Evolutionary conservation across 2,797 vertebrate species (phyloP), one percentile per base, ranked within the genome.

Genomic region (Danionella dracula): DNA sequence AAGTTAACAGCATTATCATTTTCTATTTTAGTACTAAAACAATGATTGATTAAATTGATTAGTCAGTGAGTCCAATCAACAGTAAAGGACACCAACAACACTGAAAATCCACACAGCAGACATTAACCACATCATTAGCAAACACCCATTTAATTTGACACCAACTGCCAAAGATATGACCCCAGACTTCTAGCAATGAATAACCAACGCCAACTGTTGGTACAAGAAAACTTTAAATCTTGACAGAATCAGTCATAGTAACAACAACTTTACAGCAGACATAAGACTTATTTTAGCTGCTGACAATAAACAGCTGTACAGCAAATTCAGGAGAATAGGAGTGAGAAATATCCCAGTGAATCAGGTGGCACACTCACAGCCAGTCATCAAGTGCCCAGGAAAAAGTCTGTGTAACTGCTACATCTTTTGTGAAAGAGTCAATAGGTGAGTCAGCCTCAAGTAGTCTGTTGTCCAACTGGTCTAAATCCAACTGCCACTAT

Each of bases 231-330:
- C n/a, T 10, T 53, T 66, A 57, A 5, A 66, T 32, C 48, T 35
- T 35, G 17, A 62, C 23, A 42, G 42, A 11, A 46, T 31, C 34
- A 41, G 58, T 35, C 65, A 35, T 19, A 56, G 37, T 51, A 54
- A 20, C 20, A 40, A 56, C n/a, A 4, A n/a, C 48, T 23, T 32
- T 40, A 20, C 66, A 59, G 64, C 49, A 29, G 56, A 8, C 29
- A 53, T 45, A 55, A 57, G 73, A 78, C 64, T 72, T 75, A 77
- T 72, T 74, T 78, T 78, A 75, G 76, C 17, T 38, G 29, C 45
- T 4, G 51, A 31, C 66, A 69, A 56, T 34, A 66, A 66, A 54
- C 48, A 55, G 62, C 49, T 65, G 35, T 35, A 38, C 45, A 8
- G 53, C 50, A 54, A 55, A 38, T 46, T 35, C 17, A 6, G 13